A percentile compares a stretch with the other conserved stretches of the same genome.
Conservation (phyloP, 2,797 vertebrate genomes). For the Eulemur mongoz region DNA sequence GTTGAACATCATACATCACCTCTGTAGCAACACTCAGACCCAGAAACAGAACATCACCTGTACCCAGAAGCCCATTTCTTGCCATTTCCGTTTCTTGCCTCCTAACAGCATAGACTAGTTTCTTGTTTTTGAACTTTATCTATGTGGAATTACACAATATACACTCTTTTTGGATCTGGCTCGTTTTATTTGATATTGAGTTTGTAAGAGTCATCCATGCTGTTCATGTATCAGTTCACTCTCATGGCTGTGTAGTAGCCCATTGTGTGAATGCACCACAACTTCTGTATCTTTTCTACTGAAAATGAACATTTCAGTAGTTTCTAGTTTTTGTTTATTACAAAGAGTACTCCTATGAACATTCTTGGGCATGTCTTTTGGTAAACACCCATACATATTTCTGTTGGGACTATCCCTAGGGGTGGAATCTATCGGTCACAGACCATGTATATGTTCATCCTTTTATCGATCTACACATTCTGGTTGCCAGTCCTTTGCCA, state of each 20-base stretch:
- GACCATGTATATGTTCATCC: neutral
- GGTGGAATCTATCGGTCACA: neutral
- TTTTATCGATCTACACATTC: neutral
- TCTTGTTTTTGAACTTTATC: conserved; percentile 2
- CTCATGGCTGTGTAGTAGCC: neutral
- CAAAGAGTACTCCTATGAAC: neutral
- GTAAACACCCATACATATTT: neutral
- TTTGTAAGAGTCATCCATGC: neutral
- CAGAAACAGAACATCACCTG: neutral
- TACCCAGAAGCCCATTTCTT: neutral
- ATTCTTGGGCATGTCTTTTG: neutral
- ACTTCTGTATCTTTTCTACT: neutral
- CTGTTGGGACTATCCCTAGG: neutral
- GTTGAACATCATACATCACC: neutral
- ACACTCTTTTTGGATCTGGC: neutral
- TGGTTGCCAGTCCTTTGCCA: neutral
- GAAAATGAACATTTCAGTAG: neutral
- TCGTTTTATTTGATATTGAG: neutral
- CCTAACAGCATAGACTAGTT: neutral
- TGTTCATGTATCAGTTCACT: neutral
- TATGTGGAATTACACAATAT: neutral
- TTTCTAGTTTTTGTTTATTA: neutral
- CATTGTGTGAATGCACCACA: neutral
- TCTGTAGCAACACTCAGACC: neutral
- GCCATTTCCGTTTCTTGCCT: neutral